Evolutionary conservation across 1,140 invertebrate species (phyloP).

Genomic region (Dendrolimus kikuchii): DNA sequence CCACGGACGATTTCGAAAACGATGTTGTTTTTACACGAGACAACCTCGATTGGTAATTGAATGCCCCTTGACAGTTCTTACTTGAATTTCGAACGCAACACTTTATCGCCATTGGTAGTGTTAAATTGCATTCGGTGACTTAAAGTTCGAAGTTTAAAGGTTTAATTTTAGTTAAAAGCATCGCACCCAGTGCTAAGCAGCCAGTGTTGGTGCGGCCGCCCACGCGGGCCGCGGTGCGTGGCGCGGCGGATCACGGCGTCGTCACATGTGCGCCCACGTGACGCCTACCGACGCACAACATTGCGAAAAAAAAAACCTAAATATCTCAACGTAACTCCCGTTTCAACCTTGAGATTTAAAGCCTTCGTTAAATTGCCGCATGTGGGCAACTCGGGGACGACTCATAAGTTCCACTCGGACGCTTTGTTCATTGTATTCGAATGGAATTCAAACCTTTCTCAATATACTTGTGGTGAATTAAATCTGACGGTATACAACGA

Average conservation of each 20-base stretch:
- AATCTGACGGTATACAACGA: conserved; percentile 2
- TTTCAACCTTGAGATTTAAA: conserved; percentile 62
- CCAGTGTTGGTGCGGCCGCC: conserved; percentile 52
- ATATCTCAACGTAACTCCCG: conserved; percentile 50
- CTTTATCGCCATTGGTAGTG: neutral
- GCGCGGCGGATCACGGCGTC: conserved; percentile 37
- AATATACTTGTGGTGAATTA: neutral
- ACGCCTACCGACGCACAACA: conserved; percentile 56
- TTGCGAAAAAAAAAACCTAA: conserved; percentile 68
- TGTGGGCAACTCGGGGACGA: conserved; percentile 40
- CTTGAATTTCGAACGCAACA: conserved; percentile 4
- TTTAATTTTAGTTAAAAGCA: conserved; percentile 8
- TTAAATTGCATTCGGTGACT: no score
- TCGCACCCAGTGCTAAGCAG: conserved; percentile 14
- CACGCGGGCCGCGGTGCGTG: conserved; percentile 52
- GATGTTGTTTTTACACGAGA: conserved; percentile 23
- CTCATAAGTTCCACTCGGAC: conserved; percentile 31
- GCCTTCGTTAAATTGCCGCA: conserved; percentile 51
- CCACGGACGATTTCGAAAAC: conserved; percentile 24
- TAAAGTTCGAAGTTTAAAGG: no score
- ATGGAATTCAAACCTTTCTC: conserved; percentile 15
- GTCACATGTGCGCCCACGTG: conserved; percentile 66
- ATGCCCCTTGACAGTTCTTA: conserved; percentile 15
- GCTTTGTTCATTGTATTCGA: conserved; percentile 50
- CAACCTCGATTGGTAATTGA: conserved; percentile 32